Evolutionary conservation across 1,140 invertebrate species (phyloP).

Genomic region (Thaumetopoea pityocampa): DNA sequence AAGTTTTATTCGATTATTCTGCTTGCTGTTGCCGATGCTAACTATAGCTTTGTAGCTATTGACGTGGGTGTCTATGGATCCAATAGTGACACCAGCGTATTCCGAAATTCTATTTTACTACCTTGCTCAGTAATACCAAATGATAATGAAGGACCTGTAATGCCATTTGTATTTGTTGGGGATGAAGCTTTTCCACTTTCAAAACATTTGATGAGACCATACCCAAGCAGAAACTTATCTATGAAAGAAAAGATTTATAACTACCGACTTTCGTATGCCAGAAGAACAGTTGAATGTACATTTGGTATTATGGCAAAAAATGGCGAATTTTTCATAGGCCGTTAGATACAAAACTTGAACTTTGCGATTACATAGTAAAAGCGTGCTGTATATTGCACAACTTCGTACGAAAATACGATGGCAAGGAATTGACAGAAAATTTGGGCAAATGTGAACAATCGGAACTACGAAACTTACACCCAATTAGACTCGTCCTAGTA

Average conservation of each 20-base stretch:
- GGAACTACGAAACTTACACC: too few species aligned
- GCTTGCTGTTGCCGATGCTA: too few species aligned
- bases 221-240: slow-evolving; percentile 6
- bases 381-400: slow-evolving; percentile 25
- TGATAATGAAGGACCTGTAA: too few species aligned
- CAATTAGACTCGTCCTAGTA: too few species aligned
- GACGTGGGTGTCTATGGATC: too few species aligned
- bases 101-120: too few species aligned
- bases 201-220: slow-evolving; percentile 23
- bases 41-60: too few species aligned
- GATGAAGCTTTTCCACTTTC: slow-evolving; percentile 67
- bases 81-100: too few species aligned
- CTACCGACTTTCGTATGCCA: background rate
- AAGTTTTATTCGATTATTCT: too few species aligned
- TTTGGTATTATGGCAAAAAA: slow-evolving; percentile 5
- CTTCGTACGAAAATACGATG: slow-evolving; percentile 20
- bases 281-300: slow-evolving; percentile 1
- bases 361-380: slow-evolving; percentile 23
- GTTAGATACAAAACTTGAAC: slow-evolving; percentile 19
- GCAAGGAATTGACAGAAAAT: too few species aligned
- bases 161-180: slow-evolving; percentile 46
- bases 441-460: too few species aligned
- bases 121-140: too few species aligned
- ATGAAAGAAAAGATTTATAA: background rate
- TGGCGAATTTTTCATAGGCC: slow-evolving; percentile 23